Conservation (phyloP, 2,888 invertebrate genomes). For the Leptinotarsa juncta region DNA sequence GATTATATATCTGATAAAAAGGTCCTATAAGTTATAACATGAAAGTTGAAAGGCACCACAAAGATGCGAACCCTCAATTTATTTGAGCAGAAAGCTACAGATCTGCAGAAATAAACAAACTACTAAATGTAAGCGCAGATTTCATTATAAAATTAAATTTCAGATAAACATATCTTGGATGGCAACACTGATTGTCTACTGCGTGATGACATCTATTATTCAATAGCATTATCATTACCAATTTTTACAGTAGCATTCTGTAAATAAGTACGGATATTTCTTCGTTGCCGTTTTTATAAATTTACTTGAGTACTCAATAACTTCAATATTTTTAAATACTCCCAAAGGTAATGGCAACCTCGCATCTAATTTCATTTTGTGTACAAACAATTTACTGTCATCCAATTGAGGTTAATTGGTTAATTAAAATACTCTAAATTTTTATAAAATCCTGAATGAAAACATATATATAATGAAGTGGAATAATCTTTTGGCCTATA, state of each 20-base stretch:
- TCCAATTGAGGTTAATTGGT: slow-evolving; percentile 43
- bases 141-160: too few relatives aligned
- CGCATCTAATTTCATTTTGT: slow-evolving; percentile 38
- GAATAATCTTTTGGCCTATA: slow-evolving; percentile 23
- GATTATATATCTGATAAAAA: too few relatives aligned
- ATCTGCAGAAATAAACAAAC: too few relatives aligned
- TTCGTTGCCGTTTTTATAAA: background rate
- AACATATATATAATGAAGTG: slow-evolving; percentile 5
- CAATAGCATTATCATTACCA: background rate
- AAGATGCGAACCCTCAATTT: too few relatives aligned
- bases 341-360: slow-evolving; percentile 29
- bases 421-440: slow-evolving; percentile 26
- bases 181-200: too few relatives aligned
- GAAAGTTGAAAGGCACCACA: too few relatives aligned
- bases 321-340: background rate
- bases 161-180: too few relatives aligned
- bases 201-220: background rate
- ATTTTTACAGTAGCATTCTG: background rate
- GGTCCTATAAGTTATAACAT: too few relatives aligned
- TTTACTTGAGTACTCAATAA: background rate
- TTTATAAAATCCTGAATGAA: background rate
- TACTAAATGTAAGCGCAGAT: too few relatives aligned
- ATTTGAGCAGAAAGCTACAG: too few relatives aligned
- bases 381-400: slow-evolving; percentile 39
- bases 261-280: background rate